Base-by-base conservation (phyloP, 2,797 vertebrate species). In the Spea hammondii region DNA sequence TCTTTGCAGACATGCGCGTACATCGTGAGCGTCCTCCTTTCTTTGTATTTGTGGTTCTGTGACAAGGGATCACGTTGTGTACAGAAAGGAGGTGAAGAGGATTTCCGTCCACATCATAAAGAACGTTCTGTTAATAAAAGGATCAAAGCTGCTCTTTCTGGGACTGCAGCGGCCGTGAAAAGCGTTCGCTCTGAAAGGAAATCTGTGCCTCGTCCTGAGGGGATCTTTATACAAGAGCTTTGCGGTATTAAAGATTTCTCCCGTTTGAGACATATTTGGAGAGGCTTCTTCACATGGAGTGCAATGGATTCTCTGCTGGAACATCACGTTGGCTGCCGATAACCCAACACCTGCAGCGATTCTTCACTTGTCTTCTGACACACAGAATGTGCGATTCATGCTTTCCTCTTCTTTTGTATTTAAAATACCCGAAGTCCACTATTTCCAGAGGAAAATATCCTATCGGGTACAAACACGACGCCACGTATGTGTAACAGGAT, bases 121-220 rank as follows among this genome's bases (percentile, higher is more conserved):
- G 69, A 72, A 81, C 79, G 66, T 73, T 64, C 70, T 72, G 70
- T 70, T 80, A 72, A 80, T 80, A 76, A 80, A 76, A 76, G 79
- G 74, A 77, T 77, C 70, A 77, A 72, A 81, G 79, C 53, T 10
- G 13, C 69, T 12, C 64, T 72, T 73, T 62, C 74, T 76, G 44
- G 66, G 74, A 65, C 79, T 62, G 79, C 77, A 77, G 73, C 77
- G 74, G 57, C 79, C 76, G 74, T 72, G 79, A 72, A 67, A 70
- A 81, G 69, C 79, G 68, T 69, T 81, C 65, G 62, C 69, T 81
- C 51, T 72, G 74, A 77, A 81, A 72, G 65, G 70, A 77, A 81
- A 81, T 81, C 60, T 81, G 73, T 76, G 79, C 73, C 79, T 81
- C 54, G 54, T 81, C 79, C 79, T 81, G 47, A 47, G 79, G 79